These are phyloP conservation scores for Oscheius sp. DNA, from an alignment of 2,888 invertebrate species.

Conservation along the genomic window DNA sequence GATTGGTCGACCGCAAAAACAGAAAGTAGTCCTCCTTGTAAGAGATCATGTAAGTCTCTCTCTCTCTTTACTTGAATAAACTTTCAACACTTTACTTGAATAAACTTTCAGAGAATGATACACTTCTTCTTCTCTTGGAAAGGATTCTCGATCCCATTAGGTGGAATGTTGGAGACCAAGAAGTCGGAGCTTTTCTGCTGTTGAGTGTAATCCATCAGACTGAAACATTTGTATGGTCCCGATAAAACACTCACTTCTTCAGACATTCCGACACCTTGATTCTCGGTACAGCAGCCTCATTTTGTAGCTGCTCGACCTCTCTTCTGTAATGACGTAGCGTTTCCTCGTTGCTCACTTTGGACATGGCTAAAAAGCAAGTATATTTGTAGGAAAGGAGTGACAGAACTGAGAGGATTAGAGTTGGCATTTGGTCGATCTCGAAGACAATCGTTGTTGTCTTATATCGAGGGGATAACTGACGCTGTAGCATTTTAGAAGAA, in stretches of 20 bases:
- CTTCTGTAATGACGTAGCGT: not conserved
- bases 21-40: too few relatives aligned
- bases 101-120: too few relatives aligned
- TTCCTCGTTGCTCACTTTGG: not conserved
- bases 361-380: not conserved
- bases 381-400: too few relatives aligned
- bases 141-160: not conserved
- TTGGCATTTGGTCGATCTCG: too few relatives aligned
- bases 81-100: too few relatives aligned
- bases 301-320: not conserved
- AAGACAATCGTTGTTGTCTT: too few relatives aligned
- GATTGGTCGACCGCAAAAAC: too few relatives aligned
- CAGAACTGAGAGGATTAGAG: too few relatives aligned
- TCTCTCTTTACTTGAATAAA: too few relatives aligned
- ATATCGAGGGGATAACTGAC: too few relatives aligned
- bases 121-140: slow-evolving; percentile 8
- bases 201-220: slow-evolving; percentile 3
- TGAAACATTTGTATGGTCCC: not conserved
- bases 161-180: not conserved
- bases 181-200: not conserved
- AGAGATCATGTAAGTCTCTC: too few relatives aligned
- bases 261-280: slow-evolving; percentile 1
- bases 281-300: not conserved
- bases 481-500: too few relatives aligned
- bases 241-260: not conserved